Percentiles rank a stretch among this genome's conserved stretches.
Evolutionary conservation across 2,797 vertebrate genomes (phyloP).

Genomic region (Coreius guichenoti): DNA sequence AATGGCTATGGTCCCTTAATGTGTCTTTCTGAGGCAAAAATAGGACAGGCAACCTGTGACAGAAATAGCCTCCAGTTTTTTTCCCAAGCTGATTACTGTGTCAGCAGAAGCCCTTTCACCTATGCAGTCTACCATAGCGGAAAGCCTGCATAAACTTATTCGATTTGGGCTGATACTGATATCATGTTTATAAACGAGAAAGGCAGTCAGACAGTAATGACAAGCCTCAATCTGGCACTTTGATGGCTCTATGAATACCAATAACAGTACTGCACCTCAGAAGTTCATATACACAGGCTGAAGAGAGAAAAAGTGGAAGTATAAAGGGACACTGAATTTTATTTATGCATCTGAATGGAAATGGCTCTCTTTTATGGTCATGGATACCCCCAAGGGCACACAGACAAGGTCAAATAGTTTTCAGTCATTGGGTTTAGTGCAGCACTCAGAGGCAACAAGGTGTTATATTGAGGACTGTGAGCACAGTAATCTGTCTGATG

Average conservation of each 20-base stretch:
- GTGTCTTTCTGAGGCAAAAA: conserved; percentile 20
- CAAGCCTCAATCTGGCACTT: neutral
- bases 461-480: conserved; percentile 24
- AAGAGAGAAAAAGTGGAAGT: neutral
- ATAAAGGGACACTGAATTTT: neutral
- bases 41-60: conserved; percentile 15
- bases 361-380: neutral
- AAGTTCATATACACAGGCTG: neutral
- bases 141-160: neutral
- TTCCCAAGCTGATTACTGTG: neutral
- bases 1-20: neutral
- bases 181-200: conserved; percentile 28
- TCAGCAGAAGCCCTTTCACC: conserved; percentile 38
- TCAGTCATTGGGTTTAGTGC: conserved; percentile 26
- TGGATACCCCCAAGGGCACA: neutral
- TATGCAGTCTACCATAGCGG: neutral
- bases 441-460: conserved; percentile 20
- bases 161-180: conserved; percentile 32
- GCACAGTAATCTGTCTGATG: conserved; percentile 10
- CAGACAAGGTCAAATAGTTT: conserved; percentile 26
- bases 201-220: conserved; percentile 24
- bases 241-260: conserved; percentile 24
- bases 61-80: conserved; percentile 20
- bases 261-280: neutral
- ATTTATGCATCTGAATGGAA: neutral